phyloP scores from a whole-genome alignment of 2,113 vertebrate genomes.

The Oriolus oriolus region DNA sequence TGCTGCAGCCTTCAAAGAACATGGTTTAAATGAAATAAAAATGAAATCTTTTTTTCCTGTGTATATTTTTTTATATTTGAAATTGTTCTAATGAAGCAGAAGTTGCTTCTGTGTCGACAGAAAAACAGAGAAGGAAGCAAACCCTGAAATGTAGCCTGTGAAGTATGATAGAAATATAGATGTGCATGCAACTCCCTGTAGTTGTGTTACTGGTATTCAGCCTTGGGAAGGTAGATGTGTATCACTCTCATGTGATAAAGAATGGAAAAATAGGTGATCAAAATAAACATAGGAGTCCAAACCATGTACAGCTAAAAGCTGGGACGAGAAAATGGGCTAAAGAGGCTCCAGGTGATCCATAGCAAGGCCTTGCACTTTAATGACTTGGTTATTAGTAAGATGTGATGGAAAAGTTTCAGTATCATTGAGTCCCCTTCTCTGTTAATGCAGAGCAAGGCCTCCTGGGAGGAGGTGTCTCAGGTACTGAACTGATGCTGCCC shows the following conservation, averaged over 20 bases:
- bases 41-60: not conserved
- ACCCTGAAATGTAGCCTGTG: not conserved
- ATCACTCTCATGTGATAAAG: not conserved
- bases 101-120: not conserved
- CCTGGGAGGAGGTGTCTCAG: not conserved
- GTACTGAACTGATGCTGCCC: not conserved
- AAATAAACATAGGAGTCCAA: not conserved
- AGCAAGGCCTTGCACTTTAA: not conserved
- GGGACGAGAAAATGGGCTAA: not conserved
- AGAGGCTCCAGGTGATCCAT: not conserved
- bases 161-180: not conserved
- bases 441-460: not conserved
- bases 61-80: not conserved
- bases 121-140: not conserved
- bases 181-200: not conserved
- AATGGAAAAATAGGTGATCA: not conserved
- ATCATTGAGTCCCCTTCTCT: not conserved
- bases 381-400: not conserved
- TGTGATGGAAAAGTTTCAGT: not conserved
- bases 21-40: not conserved
- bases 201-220: not conserved
- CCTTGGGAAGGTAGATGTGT: not conserved
- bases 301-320: not conserved
- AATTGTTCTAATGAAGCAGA: constrained; percentile 6
- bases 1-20: not conserved